Percentiles rank a stretch among this genome's conserved stretches.
phyloP scores from a whole-genome alignment of 2,888 invertebrate genomes.

The Epinotia bilunana region DNA sequence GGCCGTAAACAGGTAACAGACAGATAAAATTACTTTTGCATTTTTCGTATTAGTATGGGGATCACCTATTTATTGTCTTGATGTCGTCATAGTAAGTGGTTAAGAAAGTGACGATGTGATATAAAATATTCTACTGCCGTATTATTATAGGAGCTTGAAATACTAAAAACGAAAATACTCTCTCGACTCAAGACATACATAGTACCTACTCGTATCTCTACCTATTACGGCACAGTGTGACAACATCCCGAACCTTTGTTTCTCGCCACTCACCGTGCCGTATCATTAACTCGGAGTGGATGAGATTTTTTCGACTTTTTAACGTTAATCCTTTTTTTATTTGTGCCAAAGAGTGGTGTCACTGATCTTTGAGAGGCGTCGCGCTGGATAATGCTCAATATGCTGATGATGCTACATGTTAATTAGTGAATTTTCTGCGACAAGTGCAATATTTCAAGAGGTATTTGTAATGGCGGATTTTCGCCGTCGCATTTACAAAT shows the following conservation, averaged over 20 bases:
- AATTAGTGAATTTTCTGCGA: conserved; percentile 58
- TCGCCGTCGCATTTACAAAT: background rate
- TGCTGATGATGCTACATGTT: conserved; percentile 64
- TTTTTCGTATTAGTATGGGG: too few relatives aligned
- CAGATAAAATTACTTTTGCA: too few relatives aligned
- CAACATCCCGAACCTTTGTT: conserved; percentile 72
- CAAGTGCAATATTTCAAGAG: conserved; percentile 30
- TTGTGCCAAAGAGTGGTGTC: conserved; percentile 73
- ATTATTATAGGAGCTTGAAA: background rate
- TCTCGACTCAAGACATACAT: background rate
- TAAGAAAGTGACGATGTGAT: background rate
- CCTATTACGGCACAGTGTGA: conserved; percentile 66
- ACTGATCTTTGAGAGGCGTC: conserved; percentile 67
- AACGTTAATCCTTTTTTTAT: conserved; percentile 80
- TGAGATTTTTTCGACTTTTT: conserved; percentile 79
- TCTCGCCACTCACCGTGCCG: conserved; percentile 80
- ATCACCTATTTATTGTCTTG: too few relatives aligned
- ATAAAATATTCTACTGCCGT: too few relatives aligned
- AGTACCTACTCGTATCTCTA: background rate
- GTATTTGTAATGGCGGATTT: background rate
- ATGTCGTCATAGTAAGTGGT: too few relatives aligned
- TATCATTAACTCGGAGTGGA: conserved; percentile 84
- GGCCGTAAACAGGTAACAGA: too few relatives aligned
- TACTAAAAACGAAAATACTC: background rate
- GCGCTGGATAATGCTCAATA: conserved; percentile 59